Conservation (phyloP, 2,888 invertebrate species). For the Chalcosyrphus nemorum region DNA sequence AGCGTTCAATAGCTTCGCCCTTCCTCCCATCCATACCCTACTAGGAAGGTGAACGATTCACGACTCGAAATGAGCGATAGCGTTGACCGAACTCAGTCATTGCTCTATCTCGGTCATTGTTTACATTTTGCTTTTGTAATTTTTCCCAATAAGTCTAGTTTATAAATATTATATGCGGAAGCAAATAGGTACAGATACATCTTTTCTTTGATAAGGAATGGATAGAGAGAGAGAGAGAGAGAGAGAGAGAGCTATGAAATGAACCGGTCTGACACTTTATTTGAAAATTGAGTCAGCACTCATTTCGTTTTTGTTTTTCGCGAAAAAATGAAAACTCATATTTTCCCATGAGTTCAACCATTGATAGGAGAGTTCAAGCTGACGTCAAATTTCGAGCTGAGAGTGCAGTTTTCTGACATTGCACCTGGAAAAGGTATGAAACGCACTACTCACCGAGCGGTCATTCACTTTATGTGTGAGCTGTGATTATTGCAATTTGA, state of each 20-base stretch:
- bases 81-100: background rate
- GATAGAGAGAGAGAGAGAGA: too few species aligned
- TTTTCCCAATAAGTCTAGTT: background rate
- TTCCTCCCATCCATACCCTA: too few species aligned
- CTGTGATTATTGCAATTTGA: constrained; percentile 6
- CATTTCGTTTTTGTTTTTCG: background rate
- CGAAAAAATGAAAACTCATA: background rate
- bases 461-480: constrained; percentile 9
- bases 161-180: background rate
- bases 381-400: background rate
- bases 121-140: constrained; percentile 2
- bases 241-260: too few species aligned
- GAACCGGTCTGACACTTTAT: too few species aligned
- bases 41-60: constrained; percentile 7
- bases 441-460: constrained; percentile 15
- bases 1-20: constrained; percentile 25
- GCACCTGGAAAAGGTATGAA: background rate
- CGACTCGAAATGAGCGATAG: constrained; percentile 5
- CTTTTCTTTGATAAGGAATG: background rate
- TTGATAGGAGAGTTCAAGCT: background rate
- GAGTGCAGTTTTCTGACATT: background rate
- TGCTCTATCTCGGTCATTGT: background rate
- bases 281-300: too few species aligned
- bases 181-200: background rate
- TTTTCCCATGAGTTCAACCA: constrained; percentile 12